phyloP scores from a whole-genome alignment of 2,888 invertebrate genomes.

The Zhengitettix transpicula region DNA sequence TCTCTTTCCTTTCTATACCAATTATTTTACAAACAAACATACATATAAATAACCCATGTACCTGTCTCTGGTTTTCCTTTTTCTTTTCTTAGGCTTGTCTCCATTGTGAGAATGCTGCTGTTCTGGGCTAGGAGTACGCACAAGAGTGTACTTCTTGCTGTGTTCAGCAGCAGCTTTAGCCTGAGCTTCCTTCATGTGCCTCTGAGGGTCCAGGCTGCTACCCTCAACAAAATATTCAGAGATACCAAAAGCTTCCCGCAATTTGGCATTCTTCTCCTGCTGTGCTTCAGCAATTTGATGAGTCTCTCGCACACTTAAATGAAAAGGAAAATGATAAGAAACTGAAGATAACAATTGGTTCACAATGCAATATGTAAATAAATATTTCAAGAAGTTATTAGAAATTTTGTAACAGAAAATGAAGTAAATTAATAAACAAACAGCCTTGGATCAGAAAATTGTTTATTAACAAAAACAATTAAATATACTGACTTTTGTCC shows the following conservation, averaged over 20 bases:
- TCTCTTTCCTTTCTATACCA: too few relatives aligned
- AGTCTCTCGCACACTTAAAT: slow-evolving; percentile 72
- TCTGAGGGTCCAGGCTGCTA: slow-evolving; percentile 73
- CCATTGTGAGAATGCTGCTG: slow-evolving; percentile 24
- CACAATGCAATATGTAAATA: too few relatives aligned
- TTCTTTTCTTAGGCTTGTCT: slow-evolving; percentile 26
- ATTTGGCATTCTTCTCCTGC: slow-evolving; percentile 82
- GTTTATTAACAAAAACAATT: too few relatives aligned
- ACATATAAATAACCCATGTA: slow-evolving; percentile 4
- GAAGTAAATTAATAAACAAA: too few relatives aligned
- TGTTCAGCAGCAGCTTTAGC: slow-evolving; percentile 28
- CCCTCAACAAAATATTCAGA: slow-evolving; percentile 88
- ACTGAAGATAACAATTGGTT: too few relatives aligned
- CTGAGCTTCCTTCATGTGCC: slow-evolving; percentile 40
- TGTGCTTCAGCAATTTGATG: slow-evolving; percentile 94
- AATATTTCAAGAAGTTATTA: too few relatives aligned
- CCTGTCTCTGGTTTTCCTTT: slow-evolving; percentile 19
- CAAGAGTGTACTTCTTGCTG: slow-evolving; percentile 48
- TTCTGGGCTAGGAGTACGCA: slow-evolving; percentile 52
- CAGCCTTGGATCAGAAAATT: too few relatives aligned
- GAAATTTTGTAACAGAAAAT: too few relatives aligned
- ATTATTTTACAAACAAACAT: too few relatives aligned
- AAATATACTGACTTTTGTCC: too few relatives aligned
- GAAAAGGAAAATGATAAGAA: too few relatives aligned
- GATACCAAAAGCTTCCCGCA: slow-evolving; percentile 89